Conservation (phyloP, 2,797 vertebrate genomes). For the Tolypeutes matacus region DNA sequence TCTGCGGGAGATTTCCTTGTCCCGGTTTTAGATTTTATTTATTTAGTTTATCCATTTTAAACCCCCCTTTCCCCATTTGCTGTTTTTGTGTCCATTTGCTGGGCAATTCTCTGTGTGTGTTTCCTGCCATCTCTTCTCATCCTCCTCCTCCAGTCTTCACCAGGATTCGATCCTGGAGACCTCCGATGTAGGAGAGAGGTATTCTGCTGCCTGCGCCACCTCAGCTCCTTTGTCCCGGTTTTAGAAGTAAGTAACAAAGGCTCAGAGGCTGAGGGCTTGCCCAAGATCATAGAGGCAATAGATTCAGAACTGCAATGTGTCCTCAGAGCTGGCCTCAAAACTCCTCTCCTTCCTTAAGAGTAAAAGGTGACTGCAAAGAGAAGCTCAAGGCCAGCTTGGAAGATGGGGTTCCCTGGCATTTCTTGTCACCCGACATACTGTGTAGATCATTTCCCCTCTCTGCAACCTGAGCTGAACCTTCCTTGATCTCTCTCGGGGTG, state of each 20-base stretch:
- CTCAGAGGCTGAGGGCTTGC: background rate
- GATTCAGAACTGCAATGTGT: background rate
- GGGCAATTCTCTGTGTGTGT: too few species aligned
- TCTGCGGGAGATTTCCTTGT: background rate
- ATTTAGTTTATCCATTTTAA: too few species aligned
- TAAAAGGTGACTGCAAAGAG: background rate
- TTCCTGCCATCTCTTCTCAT: too few species aligned
- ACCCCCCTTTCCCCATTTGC: too few species aligned
- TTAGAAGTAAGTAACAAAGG: background rate
- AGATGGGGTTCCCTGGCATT: background rate
- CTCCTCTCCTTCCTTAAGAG: background rate
- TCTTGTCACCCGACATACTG: accelerated
- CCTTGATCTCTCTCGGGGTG: background rate
- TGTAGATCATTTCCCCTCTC: background rate
- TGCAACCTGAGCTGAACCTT: background rate
- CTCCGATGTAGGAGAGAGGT: too few species aligned
- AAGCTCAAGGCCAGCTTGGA: background rate
- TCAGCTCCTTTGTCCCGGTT: too few species aligned
- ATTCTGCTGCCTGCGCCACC: too few species aligned
- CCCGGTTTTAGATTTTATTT: background rate
- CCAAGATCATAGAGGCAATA: background rate
- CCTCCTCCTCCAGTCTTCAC: too few species aligned
- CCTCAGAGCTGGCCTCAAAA: background rate
- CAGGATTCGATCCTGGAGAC: too few species aligned
- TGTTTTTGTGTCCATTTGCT: too few species aligned